Percentiles rank a stretch among this genome's conserved stretches.
These are phyloP conservation scores for Procambarus clarkii DNA, from an alignment of 1,140 invertebrate genomes.

Conservation along the genomic window DNA sequence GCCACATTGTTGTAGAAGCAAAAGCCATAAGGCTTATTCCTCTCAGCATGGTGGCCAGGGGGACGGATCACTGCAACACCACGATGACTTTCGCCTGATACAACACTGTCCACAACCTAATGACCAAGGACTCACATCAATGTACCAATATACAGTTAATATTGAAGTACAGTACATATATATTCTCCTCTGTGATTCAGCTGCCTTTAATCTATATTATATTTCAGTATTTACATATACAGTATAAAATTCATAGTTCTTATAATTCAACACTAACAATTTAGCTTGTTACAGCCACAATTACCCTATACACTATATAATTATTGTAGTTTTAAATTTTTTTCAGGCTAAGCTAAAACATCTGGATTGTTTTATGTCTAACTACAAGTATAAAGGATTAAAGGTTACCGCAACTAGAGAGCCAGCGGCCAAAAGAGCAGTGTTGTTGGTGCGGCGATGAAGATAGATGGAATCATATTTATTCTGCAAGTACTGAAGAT, in stretches of 20 bases:
- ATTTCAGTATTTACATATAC: too few relatives aligned
- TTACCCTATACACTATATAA: too few relatives aligned
- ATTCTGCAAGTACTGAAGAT: slow-evolving; percentile 79
- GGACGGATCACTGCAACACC: slow-evolving; percentile 90
- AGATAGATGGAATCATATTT: slow-evolving; percentile 87
- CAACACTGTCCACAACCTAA: slow-evolving; percentile 86
- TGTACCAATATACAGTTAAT: too few relatives aligned
- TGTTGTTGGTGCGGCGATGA: slow-evolving; percentile 83
- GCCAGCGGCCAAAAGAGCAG: slow-evolving; percentile 85
- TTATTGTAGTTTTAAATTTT: too few relatives aligned
- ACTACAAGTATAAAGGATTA: neutral
- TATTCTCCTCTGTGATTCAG: too few relatives aligned
- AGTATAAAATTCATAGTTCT: too few relatives aligned
- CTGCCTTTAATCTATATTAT: too few relatives aligned
- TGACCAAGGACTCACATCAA: neutral
- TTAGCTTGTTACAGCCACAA: too few relatives aligned
- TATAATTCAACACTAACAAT: too few relatives aligned
- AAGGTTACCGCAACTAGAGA: slow-evolving; percentile 82
- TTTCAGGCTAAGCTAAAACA: too few relatives aligned
- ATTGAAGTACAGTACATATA: too few relatives aligned
- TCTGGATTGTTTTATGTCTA: too few relatives aligned
- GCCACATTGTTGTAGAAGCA: slow-evolving; percentile 93
- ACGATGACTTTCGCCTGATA: slow-evolving; percentile 81
- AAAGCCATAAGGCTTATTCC: slow-evolving; percentile 85
- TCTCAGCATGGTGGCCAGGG: slow-evolving; percentile 84